Base-by-base conservation (phyloP, 2,888 invertebrate genomes). In the Stenodema calcarata region DNA sequence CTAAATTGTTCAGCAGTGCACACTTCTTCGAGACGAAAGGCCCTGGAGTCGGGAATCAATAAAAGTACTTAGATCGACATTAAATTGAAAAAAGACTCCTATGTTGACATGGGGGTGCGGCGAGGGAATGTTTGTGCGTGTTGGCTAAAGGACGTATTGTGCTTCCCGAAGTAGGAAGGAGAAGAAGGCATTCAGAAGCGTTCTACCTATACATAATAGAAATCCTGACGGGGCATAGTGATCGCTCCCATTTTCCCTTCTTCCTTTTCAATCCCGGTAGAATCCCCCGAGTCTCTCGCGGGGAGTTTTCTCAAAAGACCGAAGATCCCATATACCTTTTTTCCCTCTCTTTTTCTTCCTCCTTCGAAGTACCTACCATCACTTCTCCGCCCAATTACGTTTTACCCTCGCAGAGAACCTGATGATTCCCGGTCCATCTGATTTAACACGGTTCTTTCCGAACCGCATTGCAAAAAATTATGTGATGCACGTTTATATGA, bases 201-300 rank as follows among this genome's bases (percentile, higher is more conserved):
- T 78, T 78, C 78, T 44, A 78, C 41, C 78, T 78, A 78, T 78
- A 78, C 78, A 78, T 78, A 78, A 78, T 78, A 78, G 78, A 78
- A 78, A 78, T 78, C 78, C 78, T 78, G 78, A 78, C 78, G 78
- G 23, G 78, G 78, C 78, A 78, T 78, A 78, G 78, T 78, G 78
- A 78, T 78, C 78, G 78, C 78, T 78, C 41, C 78, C 78, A 78
- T 78, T 78, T 78, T 78, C 44, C 78, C 41, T 44, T 44, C 44
- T 78, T 44, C 42, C 42, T 44, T 78, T 78, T 78, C 78, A 78
- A 78, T 78, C 42, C 78, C 78, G 12, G 42, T 41, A 78, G 44
- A 78, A 41, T 73, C 42, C 78, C 42, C 27, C 42, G n/a, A 42
- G 78, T 78, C 78, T 3, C 27, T 78, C 18, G 18, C 41, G 14